Conservation (phyloP, 1,140 invertebrate species). For the Eurosta solidaginis region DNA sequence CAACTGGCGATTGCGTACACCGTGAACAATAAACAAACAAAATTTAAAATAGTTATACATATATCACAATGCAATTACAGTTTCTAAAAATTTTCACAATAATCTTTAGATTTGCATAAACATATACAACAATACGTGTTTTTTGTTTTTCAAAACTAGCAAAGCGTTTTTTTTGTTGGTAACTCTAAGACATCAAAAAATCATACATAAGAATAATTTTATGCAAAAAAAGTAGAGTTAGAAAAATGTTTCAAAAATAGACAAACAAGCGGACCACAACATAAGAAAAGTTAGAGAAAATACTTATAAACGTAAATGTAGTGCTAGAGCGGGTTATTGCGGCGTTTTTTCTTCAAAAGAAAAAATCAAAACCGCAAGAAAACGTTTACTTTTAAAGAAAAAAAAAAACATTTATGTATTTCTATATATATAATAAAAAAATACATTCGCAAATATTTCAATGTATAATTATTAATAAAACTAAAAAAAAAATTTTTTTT, state of each 20-base stretch:
- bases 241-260: neutral
- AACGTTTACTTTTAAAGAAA: neutral
- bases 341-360: conserved; percentile 9
- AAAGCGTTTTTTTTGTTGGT: too few species aligned
- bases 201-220: too few species aligned
- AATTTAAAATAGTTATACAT: too few species aligned
- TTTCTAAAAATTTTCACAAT: too few species aligned
- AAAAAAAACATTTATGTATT: conserved; percentile 21
- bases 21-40: too few species aligned
- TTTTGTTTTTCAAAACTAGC: too few species aligned
- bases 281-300: neutral
- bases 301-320: conserved; percentile 12
- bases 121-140: too few species aligned
- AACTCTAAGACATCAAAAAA: too few species aligned
- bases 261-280: neutral
- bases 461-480: conserved; percentile 23
- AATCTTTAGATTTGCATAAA: too few species aligned
- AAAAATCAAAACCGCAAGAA: neutral
- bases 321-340: neutral
- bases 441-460: conserved; percentile 17
- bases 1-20: too few species aligned
- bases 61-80: too few species aligned
- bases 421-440: conserved; percentile 27
- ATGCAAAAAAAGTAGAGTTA: neutral
- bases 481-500: conserved; percentile 13